phyloP scores from a whole-genome alignment of 2,888 invertebrate species.

The Amphipyra berbera region DNA sequence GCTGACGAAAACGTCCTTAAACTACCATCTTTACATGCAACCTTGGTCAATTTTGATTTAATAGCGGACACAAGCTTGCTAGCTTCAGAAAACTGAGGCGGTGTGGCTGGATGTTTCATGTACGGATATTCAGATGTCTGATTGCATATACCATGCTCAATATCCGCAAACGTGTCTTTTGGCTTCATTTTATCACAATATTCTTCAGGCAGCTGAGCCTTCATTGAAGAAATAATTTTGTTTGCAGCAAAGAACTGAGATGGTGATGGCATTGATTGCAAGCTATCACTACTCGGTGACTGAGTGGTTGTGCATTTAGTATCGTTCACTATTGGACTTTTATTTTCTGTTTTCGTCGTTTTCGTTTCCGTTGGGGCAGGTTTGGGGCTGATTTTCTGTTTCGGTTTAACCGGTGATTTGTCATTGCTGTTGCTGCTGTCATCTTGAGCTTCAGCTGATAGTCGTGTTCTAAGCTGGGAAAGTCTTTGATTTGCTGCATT shows the following conservation, averaged over 20 bases:
- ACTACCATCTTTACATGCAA: conserved; percentile 63
- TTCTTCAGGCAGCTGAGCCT: conserved; percentile 83
- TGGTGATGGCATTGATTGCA: conserved; percentile 79
- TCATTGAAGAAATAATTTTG: conserved; percentile 86
- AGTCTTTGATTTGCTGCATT: conserved; percentile 77
- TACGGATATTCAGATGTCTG: conserved; percentile 83
- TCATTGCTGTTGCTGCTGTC: conserved; percentile 61
- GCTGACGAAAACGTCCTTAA: conserved; percentile 68
- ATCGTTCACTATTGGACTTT: conserved; percentile 74
- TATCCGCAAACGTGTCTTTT: conserved; percentile 84
- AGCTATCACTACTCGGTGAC: conserved; percentile 79
- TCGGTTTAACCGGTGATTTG: conserved; percentile 60
- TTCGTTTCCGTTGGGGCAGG: conserved; percentile 65
- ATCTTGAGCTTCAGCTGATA: conserved; percentile 69
- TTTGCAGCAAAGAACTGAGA: conserved; percentile 86
- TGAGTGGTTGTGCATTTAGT: conserved; percentile 68
- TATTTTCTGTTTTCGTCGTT: conserved; percentile 57
- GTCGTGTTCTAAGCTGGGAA: conserved; percentile 69
- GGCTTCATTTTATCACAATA: conserved; percentile 75
- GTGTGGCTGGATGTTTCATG: conserved; percentile 83
- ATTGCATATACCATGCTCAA: conserved; percentile 82
- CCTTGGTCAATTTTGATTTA: conserved; percentile 81
- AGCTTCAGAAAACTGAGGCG: conserved; percentile 86
- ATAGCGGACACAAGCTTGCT: conserved; percentile 84
- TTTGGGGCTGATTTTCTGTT: conserved; percentile 63